These are phyloP conservation scores for Budorcas taxicolor DNA, from an alignment of 2,113 vertebrate species.

Conservation along the genomic window DNA sequence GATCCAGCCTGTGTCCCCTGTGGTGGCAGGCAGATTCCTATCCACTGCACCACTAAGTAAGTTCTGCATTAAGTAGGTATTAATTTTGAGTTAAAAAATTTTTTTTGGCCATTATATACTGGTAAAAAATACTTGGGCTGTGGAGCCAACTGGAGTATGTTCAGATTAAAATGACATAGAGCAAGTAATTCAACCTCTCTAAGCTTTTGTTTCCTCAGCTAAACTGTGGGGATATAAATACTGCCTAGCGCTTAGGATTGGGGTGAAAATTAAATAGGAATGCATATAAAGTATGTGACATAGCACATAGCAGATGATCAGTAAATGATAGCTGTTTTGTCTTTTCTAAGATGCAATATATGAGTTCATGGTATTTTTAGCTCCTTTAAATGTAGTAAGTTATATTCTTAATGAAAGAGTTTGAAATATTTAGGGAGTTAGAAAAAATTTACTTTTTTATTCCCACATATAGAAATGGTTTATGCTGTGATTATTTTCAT, in stretches of 20 bases:
- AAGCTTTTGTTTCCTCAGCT: neutral
- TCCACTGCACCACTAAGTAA: neutral
- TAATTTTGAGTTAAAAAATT: neutral
- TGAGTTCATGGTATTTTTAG: neutral
- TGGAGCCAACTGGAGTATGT: neutral
- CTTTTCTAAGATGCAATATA: neutral
- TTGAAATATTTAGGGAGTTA: neutral
- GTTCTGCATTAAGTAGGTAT: neutral
- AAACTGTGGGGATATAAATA: neutral
- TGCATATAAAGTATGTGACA: neutral
- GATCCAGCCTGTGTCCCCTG: neutral
- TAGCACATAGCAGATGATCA: neutral
- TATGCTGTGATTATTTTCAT: neutral
- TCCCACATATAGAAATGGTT: neutral
- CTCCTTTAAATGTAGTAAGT: neutral
- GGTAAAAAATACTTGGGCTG: neutral
- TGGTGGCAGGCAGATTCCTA: neutral
- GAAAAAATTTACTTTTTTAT: neutral
- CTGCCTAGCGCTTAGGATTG: neutral
- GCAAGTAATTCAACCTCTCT: neutral
- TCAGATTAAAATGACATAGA: neutral
- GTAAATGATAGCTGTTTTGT: neutral
- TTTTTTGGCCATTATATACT: neutral
- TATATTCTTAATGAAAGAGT: neutral
- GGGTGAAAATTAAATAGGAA: neutral